Evolutionary conservation across 2,888 invertebrate genomes (phyloP).

Genomic region (Cheilosia variabilis): DNA sequence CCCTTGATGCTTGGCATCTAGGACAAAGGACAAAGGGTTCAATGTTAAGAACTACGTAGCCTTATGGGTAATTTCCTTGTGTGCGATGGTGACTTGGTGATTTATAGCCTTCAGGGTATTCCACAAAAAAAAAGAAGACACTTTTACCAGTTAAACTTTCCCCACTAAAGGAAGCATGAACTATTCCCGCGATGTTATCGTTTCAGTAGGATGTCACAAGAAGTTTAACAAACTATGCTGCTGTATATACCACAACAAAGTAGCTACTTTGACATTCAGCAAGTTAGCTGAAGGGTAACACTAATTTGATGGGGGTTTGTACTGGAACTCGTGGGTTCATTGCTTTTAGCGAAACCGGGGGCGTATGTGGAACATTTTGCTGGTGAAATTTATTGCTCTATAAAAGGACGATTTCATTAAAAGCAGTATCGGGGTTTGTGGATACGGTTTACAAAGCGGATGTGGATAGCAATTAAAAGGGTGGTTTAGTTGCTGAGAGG

Average conservation of each 20-base stretch:
- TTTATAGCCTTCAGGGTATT: constrained; percentile 32
- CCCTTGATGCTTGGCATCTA: constrained; percentile 1
- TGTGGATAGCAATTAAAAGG: constrained; percentile 8
- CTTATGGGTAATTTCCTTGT: constrained; percentile 11
- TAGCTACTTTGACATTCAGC: constrained; percentile 23
- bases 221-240: neutral
- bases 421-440: neutral
- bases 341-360: neutral
- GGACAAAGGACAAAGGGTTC: constrained; percentile 30
- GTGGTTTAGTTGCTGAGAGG: neutral
- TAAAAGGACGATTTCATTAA: constrained; percentile 9
- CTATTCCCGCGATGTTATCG: constrained; percentile 33
- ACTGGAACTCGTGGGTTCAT: constrained; percentile 14
- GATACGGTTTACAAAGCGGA: neutral
- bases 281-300: constrained; percentile 27
- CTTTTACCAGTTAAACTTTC: constrained; percentile 19
- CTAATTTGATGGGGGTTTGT: neutral
- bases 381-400: neutral
- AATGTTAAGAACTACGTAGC: constrained; percentile 36
- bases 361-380: constrained; percentile 37
- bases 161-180: neutral
- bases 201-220: constrained; percentile 4
- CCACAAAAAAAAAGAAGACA: neutral
- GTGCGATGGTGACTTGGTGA: constrained; percentile 28
- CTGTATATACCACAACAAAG: neutral